These are phyloP conservation scores for Halichondria panicea DNA, from an alignment of 37 sponge, comb jelly and placozoan species.

Conservation along the genomic window DNA sequence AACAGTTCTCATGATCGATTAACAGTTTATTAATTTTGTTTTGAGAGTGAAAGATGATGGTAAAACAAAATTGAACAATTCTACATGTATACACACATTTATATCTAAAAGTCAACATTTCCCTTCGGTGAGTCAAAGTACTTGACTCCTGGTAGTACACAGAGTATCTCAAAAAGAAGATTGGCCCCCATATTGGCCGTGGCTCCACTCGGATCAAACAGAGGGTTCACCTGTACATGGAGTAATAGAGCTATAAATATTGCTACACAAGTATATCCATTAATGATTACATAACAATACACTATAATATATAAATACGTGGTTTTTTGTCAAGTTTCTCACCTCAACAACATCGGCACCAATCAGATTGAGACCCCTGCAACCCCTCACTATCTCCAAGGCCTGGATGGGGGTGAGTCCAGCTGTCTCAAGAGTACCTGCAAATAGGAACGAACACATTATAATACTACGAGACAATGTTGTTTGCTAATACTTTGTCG, in stretches of 20 bases:
- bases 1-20: too few species aligned
- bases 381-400: constrained; percentile 43
- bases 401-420: constrained; percentile 50
- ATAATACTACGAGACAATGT: neutral
- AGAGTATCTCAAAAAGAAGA: constrained; percentile 68
- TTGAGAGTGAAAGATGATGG: too few species aligned
- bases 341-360: constrained; percentile 70
- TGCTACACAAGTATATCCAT: too few species aligned
- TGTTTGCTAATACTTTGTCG: neutral
- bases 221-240: constrained; percentile 59
- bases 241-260: too few species aligned
- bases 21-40: too few species aligned
- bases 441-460: neutral
- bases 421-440: constrained; percentile 62
- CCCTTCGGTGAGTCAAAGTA: neutral
- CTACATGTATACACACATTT: too few species aligned
- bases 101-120: too few species aligned
- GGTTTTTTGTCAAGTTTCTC: neutral
- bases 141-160: constrained; percentile 66
- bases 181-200: constrained; percentile 52
- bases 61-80: too few species aligned
- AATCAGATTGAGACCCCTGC: constrained; percentile 51
- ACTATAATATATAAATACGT: neutral
- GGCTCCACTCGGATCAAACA: constrained; percentile 40
- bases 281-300: too few species aligned